Evolutionary conservation across 2,113 vertebrate species (phyloP), one percentile per base, ranked within the genome.

Genomic region (Canis aureus): DNA sequence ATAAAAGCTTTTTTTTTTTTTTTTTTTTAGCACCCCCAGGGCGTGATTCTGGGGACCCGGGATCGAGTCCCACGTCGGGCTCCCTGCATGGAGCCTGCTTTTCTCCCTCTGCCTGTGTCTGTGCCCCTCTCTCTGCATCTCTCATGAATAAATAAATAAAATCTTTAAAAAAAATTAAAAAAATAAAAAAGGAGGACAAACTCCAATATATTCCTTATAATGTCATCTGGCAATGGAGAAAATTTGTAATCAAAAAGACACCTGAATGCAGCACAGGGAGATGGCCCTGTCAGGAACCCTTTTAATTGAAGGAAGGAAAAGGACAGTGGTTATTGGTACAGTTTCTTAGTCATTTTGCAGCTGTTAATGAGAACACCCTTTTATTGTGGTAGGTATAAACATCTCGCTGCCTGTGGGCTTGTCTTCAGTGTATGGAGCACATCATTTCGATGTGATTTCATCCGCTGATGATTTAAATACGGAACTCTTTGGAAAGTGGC

Each of bases 291-390:
- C 64, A 15, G 0, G 6, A 38, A 32, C 5, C n/a, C 35, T n/a
- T 86, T 20, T 23, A 25, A 32, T 55, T 1, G 20, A 57, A 89
- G 76, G 38, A 86, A 16, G 27, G 59, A 13, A 51, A 78, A 53
- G 17, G 25, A 7, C n/a, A 2, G 2, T 8, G 51, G 49, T 43
- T 6, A 15, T 19, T 79, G 66, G 1, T 29, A 55, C 5, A 5
- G 0, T 66, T 81, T 67, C 15, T 5, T 9, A 1, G 35, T 35
- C 23, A 5, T 20, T 22, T 23, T 35, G 10, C 3, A 22, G 0
- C 35, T 9, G 23, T 16, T 59, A 4, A 16, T 13, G 29, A 89
- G 83, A 29, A 79, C 20, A 3, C 17, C 17, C 53, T 59, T 66
- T 60, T 27, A 23, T 92, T 20, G 4, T 29, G 4, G 0, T 0